Conservation (phyloP, 2,797 vertebrate species). For the Anguilla pacifica region DNA sequence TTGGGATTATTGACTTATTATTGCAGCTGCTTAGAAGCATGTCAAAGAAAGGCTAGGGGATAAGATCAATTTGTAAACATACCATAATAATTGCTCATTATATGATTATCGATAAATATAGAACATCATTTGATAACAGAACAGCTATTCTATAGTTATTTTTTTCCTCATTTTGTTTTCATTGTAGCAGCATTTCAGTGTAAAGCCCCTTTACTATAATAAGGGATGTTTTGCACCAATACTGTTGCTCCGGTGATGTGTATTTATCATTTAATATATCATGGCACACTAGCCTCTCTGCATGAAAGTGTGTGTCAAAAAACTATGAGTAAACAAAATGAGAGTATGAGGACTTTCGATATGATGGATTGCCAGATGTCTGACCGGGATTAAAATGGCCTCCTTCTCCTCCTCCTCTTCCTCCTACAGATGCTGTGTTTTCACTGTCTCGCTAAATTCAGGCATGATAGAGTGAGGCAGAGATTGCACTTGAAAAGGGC, state of each 20-base stretch:
- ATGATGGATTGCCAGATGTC: background rate
- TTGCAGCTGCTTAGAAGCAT: background rate
- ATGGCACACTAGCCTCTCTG: background rate
- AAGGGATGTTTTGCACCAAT: background rate
- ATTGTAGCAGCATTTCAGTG: background rate
- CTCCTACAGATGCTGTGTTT: too few species aligned
- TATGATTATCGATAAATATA: too few species aligned
- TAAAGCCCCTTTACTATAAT: background rate
- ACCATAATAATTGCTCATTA: background rate
- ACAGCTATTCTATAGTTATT: background rate
- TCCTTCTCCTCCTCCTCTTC: background rate
- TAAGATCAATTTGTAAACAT: background rate
- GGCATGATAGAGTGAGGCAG: too few species aligned
- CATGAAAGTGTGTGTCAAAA: background rate
- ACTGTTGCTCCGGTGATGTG: background rate
- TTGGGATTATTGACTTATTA: background rate
- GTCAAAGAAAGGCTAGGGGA: slow-evolving; percentile 3
- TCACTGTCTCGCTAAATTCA: too few species aligned
- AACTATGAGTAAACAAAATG: background rate
- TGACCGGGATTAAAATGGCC: background rate
- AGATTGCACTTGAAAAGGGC: too few species aligned
- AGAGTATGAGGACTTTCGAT: background rate
- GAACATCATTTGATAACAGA: background rate
- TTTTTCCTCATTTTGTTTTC: background rate
- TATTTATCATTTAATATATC: background rate